Evolutionary conservation across 53 echinoderm and acorn worm species (phyloP), one percentile per base, ranked within the genome.

Genomic region (Actinopyga echinites): DNA sequence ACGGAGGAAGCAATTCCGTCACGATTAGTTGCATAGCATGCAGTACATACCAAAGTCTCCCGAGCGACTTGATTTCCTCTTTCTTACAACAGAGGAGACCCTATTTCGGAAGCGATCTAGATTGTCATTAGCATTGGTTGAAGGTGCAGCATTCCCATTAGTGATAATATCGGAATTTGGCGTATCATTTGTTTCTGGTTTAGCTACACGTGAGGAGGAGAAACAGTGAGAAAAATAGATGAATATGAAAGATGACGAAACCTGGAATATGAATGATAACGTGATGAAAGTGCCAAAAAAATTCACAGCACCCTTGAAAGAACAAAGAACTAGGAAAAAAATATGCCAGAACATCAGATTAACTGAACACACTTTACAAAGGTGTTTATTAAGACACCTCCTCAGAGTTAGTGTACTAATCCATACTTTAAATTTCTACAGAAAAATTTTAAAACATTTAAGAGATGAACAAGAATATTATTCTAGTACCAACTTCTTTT

Each of bases 11-110:
- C 49, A 49, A 49, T 49, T 49, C 49, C 49, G 17, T 15, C 49
- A 49, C 5, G 49, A 17, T 49, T 49, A 49, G 49, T 74, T 28
- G 74, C 74, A 8, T n/a, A 24, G 42, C 44, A 52, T 74, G 78
- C 78, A 56, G 78, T 86, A 79, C 86, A 22, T 86, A 86, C 86
- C 86, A 44, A 78, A 74, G 29, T 86, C 52, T 37, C 64, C 66
- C 28, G 80, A 84, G 31, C 74, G 64, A 30, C 86, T 85, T 75
- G 89, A 83, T 84, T 89, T 91, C 63, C 94, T 89, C 61, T 89
- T 89, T 65, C 91, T 79, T 62, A 91, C 90, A 29, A 94, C 84
- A 23, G 94, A 89, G 65, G 94, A 87, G 17, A 94, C 94, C 53
- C 78, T 78, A 33, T 78, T 78, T 23, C 78, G 31, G 28, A 78